phyloP scores from a whole-genome alignment of 2,113 vertebrate genomes.

The Cricetomys ansorgei region DNA sequence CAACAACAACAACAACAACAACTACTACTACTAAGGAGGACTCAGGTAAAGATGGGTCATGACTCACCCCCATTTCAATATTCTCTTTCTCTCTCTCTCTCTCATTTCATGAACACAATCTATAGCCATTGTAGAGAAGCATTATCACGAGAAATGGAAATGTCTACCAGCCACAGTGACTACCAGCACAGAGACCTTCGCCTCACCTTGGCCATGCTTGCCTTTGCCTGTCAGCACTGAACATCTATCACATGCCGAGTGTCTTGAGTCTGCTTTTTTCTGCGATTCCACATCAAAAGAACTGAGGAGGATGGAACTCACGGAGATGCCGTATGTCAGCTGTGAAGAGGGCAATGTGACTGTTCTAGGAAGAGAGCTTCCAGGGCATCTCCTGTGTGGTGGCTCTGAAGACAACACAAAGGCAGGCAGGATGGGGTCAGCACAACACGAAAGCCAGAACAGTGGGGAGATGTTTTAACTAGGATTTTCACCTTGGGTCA shows the following conservation, averaged over 20 bases:
- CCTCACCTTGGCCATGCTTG: neutral
- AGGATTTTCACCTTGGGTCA: neutral
- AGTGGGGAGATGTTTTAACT: neutral
- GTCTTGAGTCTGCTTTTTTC: neutral
- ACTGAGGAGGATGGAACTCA: neutral
- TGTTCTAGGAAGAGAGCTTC: neutral
- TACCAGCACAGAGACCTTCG: neutral
- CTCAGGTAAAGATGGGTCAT: neutral
- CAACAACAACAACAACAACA: too few species aligned
- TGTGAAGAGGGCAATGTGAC: neutral
- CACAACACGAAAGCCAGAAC: neutral
- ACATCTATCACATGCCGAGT: neutral
- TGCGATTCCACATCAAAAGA: neutral
- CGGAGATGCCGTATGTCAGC: neutral
- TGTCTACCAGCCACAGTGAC: neutral
- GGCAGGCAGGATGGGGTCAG: neutral
- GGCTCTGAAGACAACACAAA: neutral
- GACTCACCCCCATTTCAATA: neutral
- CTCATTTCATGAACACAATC: neutral
- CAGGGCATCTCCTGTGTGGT: neutral
- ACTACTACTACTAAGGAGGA: too few species aligned
- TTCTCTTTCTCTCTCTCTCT: neutral
- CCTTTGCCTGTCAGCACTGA: neutral
- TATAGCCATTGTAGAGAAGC: neutral
- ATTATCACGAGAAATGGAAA: constrained; percentile 12